Conservation (phyloP, 2,113 vertebrate genomes). For the Muntiacus reevesi region DNA sequence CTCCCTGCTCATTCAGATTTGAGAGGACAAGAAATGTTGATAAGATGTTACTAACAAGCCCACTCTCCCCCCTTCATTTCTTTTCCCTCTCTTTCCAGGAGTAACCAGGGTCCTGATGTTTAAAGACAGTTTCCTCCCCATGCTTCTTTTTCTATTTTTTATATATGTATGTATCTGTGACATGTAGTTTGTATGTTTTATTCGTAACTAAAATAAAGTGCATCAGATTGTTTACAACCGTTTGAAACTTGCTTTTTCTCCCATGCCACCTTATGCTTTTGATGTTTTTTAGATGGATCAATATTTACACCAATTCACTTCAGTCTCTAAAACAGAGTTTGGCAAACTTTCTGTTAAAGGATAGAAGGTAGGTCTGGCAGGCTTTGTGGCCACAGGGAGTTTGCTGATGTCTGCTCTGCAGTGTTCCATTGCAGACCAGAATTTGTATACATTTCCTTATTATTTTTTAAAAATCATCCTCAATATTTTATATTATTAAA, state of each 20-base stretch:
- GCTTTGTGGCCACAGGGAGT: background rate
- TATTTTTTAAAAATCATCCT: background rate
- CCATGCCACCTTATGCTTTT: background rate
- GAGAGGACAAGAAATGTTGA: rapidly evolving
- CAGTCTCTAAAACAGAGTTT: background rate
- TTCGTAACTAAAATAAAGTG: background rate
- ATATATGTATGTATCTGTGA: rapidly evolving
- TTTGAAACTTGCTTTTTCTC: background rate
- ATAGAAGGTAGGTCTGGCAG: background rate
- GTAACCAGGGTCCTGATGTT: rapidly evolving
- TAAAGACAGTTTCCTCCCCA: rapidly evolving
- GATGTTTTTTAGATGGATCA: background rate
- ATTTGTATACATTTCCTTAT: background rate
- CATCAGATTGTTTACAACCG: no score
- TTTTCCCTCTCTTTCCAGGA: no score
- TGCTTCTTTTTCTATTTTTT: background rate
- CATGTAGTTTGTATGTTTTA: background rate
- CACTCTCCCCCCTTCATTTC: rapidly evolving
- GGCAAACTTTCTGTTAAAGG: background rate
- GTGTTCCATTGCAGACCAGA: background rate
- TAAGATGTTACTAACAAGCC: rapidly evolving
- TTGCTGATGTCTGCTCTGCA: no score
- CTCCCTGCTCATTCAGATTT: rapidly evolving
- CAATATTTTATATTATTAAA: background rate
- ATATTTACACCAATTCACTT: background rate